Evolutionary conservation across 2,113 vertebrate genomes (phyloP), one percentile per base, ranked within the genome.

Genomic region (Epinephelus cyanopodus): DNA sequence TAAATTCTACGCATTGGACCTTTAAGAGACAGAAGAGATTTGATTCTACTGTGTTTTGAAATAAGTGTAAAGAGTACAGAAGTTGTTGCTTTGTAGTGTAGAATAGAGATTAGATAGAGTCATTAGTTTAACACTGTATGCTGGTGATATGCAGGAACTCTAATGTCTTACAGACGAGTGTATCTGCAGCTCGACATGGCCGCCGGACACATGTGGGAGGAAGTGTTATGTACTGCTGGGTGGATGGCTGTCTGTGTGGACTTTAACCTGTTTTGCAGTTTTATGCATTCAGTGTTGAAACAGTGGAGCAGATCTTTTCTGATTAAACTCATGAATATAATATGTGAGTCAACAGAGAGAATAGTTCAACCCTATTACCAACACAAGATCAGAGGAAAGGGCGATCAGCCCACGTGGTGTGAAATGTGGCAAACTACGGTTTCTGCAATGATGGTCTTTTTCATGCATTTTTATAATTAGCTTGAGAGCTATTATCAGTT

Each of bases 101-200:
- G 6, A 37, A 37, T 37, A 37, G 33, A 37, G 29, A 29, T 29
- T 29, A 29, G 29, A 29, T 29, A 69, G 53, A 29, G 7, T 60
- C 11, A n/a, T 15, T 19, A 3, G 3, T 37, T 57, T 63, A 21
- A 56, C 23, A 57, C 37, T 56, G 12, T 1, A n/a, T 21, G 14
- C 21, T 57, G 69, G 47, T 82, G 89, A 85, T 87, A 68, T 79
- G 70, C 53, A 53, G 67, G 53, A 61, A 56, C 47, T 69, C 64
- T 71, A 66, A 90, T 58, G 82, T 39, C 17, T 37, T n/a, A 19
- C 78, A 81, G 66, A 87, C 74, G 25, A 56, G 80, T 80, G 61
- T 63, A 74, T 79, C 65, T 81, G 71, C 74, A 62, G 66, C 72
- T 56, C 23, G 45, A 61, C 67, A 42, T 62, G 58, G 71, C 77